phyloP scores from a whole-genome alignment of 2,797 vertebrate genomes.

The Spinus pinus region DNA sequence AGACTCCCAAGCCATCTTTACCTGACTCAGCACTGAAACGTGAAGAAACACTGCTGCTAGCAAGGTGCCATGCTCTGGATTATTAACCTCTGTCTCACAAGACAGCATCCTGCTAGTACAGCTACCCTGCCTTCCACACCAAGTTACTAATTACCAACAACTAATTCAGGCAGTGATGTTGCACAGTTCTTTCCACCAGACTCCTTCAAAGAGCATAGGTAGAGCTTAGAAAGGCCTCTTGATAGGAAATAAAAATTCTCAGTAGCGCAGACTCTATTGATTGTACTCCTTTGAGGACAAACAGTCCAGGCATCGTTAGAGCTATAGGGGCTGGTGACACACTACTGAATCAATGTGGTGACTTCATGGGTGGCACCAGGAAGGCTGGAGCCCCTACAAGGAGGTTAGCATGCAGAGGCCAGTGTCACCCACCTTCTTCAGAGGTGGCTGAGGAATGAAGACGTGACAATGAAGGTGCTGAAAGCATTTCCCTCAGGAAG shows the following conservation, averaged over 20 bases:
- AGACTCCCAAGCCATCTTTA: neutral
- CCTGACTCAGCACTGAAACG: neutral
- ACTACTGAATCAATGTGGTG: neutral
- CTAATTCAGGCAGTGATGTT: neutral
- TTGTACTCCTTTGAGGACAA: neutral
- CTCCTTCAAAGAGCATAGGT: neutral
- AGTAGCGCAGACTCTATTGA: neutral
- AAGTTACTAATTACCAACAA: neutral
- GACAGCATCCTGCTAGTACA: accelerated
- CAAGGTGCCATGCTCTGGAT: neutral
- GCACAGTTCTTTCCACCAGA: neutral
- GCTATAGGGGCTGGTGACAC: neutral
- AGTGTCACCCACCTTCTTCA: neutral
- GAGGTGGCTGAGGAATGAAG: neutral
- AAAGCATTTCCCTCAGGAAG: neutral
- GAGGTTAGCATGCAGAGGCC: neutral
- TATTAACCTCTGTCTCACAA: neutral
- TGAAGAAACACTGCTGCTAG: neutral
- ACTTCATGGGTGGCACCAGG: neutral
- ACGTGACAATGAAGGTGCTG: neutral
- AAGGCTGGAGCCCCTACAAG: neutral
- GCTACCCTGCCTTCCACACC: neutral
- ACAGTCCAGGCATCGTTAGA: neutral
- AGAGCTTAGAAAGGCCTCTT: neutral
- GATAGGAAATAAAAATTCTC: neutral